These are phyloP conservation scores for Coelopa frigida DNA, from an alignment of 1,140 invertebrate species.

Conservation along the genomic window DNA sequence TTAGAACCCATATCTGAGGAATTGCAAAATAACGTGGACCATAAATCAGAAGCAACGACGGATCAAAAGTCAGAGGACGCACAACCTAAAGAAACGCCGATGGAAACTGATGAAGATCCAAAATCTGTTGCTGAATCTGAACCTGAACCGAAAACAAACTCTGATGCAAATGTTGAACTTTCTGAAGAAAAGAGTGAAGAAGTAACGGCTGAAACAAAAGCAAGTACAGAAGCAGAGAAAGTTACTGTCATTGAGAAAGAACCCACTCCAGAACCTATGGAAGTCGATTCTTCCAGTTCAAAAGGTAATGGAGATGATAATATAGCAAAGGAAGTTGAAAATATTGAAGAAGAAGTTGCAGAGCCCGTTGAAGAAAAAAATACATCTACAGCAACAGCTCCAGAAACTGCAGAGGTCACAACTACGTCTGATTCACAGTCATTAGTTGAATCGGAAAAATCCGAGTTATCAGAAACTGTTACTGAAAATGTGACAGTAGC, in stretches of 20 bases:
- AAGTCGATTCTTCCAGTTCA: conserved; percentile 33
- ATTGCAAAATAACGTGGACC: no score
- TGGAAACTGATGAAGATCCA: conserved; percentile 20
- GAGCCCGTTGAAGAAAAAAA: conserved; percentile 10
- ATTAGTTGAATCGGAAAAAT: no score
- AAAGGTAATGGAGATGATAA: conserved; percentile 20
- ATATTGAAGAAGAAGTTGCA: conserved; percentile 7
- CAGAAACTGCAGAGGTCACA: no score
- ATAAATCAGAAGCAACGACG: no score
- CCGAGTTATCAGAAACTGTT: no score
- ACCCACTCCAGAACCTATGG: conserved; percentile 34
- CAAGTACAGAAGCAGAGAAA: background rate
- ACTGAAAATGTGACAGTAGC: no score
- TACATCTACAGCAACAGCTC: conserved; percentile 6
- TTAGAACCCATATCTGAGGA: no score
- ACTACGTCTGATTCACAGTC: no score
- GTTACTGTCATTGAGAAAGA: conserved; percentile 10
- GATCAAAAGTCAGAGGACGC: no score
- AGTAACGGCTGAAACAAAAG: conserved; percentile 4
- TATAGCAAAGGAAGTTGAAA: background rate
- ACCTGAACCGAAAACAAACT: conserved; percentile 8
- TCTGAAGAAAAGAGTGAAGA: conserved; percentile 16
- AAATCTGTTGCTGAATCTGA: conserved; percentile 18
- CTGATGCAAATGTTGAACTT: conserved; percentile 19
- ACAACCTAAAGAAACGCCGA: conserved; percentile 11